These are phyloP conservation scores for Panagrolaimus sp. DNA, from an alignment of 1,140 invertebrate species.

Conservation along the genomic window DNA sequence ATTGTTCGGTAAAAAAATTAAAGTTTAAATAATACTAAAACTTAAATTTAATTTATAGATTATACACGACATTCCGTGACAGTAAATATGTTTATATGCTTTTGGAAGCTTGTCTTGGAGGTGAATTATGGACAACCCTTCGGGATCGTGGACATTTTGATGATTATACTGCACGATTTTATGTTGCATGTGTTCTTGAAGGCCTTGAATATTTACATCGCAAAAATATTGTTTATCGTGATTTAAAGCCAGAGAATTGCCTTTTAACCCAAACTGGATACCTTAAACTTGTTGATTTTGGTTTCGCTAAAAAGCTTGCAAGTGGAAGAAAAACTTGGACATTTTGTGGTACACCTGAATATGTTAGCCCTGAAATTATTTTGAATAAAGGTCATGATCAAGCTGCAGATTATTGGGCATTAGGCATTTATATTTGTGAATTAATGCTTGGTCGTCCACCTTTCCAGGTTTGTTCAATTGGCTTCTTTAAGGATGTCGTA, in stretches of 20 bases:
- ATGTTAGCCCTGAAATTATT: constrained; percentile 94
- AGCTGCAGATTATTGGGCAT: constrained; percentile 94
- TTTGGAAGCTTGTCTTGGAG: constrained; percentile 93
- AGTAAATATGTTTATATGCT: constrained; percentile 95
- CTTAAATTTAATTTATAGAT: constrained; percentile 63
- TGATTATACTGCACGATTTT: constrained; percentile 70
- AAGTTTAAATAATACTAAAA: no score
- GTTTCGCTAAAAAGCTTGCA: constrained; percentile 86
- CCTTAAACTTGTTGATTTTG: constrained; percentile 73
- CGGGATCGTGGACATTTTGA: constrained; percentile 65
- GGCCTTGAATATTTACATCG: constrained; percentile 92
- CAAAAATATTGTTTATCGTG: constrained; percentile 91
- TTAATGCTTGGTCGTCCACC: constrained; percentile 70
- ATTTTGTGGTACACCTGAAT: constrained; percentile 86
- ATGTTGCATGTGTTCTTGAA: constrained; percentile 91
- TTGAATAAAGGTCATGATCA: constrained; percentile 93
- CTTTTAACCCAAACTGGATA: constrained; percentile 52
- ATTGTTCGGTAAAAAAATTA: constrained; percentile 68
- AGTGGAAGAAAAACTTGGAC: constrained; percentile 92
- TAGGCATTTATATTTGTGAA: constrained; percentile 92
- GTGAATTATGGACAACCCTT: constrained; percentile 94
- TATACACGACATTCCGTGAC: constrained; percentile 94
- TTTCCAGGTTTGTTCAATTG: constrained; percentile 39
- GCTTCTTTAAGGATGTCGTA: constrained; percentile 24
- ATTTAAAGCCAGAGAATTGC: constrained; percentile 75